These are phyloP conservation scores for Tupaia chinensis DNA, from an alignment of 2,113 vertebrate species.

Conservation along the genomic window DNA sequence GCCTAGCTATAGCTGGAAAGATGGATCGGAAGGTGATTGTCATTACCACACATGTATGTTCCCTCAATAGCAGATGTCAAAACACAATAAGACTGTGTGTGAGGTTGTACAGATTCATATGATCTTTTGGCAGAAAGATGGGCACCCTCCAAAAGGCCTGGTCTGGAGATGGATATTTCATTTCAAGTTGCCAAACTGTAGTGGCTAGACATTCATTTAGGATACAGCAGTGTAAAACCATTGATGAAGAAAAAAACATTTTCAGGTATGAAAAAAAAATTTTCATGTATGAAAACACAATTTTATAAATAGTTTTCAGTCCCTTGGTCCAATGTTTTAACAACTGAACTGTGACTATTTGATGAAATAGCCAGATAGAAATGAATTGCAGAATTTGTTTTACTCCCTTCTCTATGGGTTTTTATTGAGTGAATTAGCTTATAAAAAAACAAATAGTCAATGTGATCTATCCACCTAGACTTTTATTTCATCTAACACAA, in stretches of 20 bases:
- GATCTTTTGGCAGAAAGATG: constrained; percentile 33
- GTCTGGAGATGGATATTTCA: background rate
- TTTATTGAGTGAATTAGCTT: background rate
- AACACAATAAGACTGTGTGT: background rate
- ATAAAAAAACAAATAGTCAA: background rate
- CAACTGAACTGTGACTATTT: background rate
- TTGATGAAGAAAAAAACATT: background rate
- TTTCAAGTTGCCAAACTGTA: background rate
- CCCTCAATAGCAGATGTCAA: background rate
- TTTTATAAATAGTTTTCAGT: constrained; percentile 4
- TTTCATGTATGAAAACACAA: background rate
- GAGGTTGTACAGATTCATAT: constrained; percentile 6
- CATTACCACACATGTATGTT: background rate
- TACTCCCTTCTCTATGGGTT: background rate
- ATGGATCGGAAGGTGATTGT: background rate
- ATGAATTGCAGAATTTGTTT: constrained; percentile 18
- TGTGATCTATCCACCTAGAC: background rate
- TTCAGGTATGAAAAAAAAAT: background rate
- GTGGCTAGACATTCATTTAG: background rate
- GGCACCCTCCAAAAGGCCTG: background rate
- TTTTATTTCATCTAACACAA: background rate
- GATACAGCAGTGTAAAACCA: background rate
- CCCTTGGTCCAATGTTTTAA: background rate
- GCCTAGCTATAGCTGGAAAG: background rate
- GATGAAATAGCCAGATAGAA: constrained; percentile 2